phyloP scores from a whole-genome alignment of 2,113 vertebrate species.

The Misgurnus anguillicaudatus region DNA sequence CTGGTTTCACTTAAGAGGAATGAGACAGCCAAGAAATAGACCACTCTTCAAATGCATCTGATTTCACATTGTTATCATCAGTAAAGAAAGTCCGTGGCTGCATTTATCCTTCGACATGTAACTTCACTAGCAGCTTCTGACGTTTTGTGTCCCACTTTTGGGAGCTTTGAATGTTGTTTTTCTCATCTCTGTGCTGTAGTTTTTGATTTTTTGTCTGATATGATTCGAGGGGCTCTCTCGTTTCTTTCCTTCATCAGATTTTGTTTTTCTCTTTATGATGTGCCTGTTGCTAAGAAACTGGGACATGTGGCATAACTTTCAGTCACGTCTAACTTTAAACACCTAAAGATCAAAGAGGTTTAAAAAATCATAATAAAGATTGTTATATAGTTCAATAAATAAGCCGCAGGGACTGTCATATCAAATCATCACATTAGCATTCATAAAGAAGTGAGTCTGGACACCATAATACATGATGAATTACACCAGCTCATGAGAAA shows the following conservation, averaged over 20 bases:
- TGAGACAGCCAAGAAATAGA: no score
- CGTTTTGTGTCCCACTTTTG: neutral
- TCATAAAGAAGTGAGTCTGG: neutral
- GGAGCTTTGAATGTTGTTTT: neutral
- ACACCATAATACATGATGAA: neutral
- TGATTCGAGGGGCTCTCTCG: neutral
- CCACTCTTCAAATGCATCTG: no score
- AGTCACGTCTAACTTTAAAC: neutral
- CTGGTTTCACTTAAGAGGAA: no score
- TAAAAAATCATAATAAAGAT: neutral
- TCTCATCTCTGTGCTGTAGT: conserved; percentile 1
- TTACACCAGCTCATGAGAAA: neutral
- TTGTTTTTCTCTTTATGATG: neutral
- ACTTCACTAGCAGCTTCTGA: no score
- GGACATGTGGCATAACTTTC: conserved; percentile 13
- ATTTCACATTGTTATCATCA: no score
- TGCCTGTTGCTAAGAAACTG: conserved; percentile 51
- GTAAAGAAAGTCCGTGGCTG: no score
- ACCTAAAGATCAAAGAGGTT: conserved; percentile 16
- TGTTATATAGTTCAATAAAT: conserved; percentile 12
- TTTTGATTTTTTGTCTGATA: neutral
- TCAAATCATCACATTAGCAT: conserved; percentile 26
- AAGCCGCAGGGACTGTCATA: neutral
- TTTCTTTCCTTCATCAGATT: neutral
- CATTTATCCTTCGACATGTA: no score